A percentile compares a stretch with the other conserved stretches of the same genome.
Evolutionary conservation across 2,797 vertebrate species (phyloP).

Genomic region (Scolopax bukidnonensis): DNA sequence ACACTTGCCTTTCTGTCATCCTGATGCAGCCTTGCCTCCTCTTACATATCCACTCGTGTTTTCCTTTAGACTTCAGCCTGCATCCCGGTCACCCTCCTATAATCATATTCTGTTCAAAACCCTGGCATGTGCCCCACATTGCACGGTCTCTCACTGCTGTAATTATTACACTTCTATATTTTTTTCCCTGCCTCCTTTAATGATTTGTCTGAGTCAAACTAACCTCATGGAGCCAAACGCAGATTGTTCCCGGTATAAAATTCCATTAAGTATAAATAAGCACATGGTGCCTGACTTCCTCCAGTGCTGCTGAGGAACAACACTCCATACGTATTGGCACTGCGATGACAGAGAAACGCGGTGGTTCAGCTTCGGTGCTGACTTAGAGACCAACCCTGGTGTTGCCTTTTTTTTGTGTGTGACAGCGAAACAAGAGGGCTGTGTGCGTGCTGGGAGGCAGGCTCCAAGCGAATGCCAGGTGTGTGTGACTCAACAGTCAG

Average conservation of each 20-base stretch:
- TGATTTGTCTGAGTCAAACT: not conserved
- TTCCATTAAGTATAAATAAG: not conserved
- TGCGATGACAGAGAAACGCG: not conserved
- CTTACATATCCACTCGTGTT: rapidly evolving
- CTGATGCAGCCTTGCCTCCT: not conserved
- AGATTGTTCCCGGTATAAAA: not conserved
- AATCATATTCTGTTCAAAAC: not conserved
- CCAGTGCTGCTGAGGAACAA: not conserved
- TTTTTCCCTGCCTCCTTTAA: not conserved
- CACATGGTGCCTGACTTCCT: not conserved
- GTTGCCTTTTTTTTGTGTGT: not conserved
- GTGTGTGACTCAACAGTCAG: constrained; percentile 68
- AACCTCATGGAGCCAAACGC: not conserved
- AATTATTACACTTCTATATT: not conserved
- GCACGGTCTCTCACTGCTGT: not conserved
- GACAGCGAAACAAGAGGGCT: not conserved
- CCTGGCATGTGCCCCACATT: rapidly evolving
- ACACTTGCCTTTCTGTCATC: not conserved
- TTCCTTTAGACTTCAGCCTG: not conserved
- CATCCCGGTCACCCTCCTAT: not conserved
- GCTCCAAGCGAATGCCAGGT: constrained; percentile 60
- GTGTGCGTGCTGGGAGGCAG: constrained; percentile 29
- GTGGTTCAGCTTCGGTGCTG: not conserved
- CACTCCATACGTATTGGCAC: rapidly evolving
- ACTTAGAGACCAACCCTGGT: not conserved